Evolutionary conservation across 2,113 vertebrate species (phyloP).

Genomic region (Nyctibius bracteatus): DNA sequence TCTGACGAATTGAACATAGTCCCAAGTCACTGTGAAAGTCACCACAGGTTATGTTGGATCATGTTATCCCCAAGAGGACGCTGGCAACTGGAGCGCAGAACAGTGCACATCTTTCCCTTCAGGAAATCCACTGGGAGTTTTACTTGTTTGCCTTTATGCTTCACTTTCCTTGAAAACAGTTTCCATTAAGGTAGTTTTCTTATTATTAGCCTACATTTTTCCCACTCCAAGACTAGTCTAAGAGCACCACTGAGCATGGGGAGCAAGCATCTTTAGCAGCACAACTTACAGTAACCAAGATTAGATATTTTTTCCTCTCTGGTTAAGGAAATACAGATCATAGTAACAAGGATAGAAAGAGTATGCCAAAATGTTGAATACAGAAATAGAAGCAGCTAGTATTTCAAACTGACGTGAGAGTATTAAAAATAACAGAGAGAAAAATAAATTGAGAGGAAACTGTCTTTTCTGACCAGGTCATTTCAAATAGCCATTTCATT

Average conservation of each 20-base stretch:
- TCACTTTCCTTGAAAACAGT: background rate
- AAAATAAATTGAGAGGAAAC: background rate
- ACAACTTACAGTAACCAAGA: background rate
- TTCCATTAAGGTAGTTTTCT: background rate
- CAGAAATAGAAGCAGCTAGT: background rate
- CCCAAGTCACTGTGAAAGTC: background rate
- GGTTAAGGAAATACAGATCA: background rate
- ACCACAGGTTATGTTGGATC: background rate
- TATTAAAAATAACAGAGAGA: background rate
- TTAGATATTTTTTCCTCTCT: background rate
- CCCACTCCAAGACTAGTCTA: background rate
- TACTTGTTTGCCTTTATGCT: background rate
- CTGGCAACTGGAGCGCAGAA: accelerated
- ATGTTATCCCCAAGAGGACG: background rate
- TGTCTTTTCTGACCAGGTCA: background rate
- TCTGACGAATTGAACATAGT: background rate
- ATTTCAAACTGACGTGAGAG: background rate
- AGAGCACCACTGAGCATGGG: background rate
- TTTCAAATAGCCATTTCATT: background rate
- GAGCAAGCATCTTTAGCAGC: background rate
- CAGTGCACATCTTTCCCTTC: background rate
- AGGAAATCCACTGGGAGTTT: background rate
- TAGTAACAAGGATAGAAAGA: constrained; percentile 1
- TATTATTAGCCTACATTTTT: background rate
- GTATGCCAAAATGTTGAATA: background rate